Conservation (phyloP, 1,140 invertebrate genomes). For the Drosophila virilis region DNA sequence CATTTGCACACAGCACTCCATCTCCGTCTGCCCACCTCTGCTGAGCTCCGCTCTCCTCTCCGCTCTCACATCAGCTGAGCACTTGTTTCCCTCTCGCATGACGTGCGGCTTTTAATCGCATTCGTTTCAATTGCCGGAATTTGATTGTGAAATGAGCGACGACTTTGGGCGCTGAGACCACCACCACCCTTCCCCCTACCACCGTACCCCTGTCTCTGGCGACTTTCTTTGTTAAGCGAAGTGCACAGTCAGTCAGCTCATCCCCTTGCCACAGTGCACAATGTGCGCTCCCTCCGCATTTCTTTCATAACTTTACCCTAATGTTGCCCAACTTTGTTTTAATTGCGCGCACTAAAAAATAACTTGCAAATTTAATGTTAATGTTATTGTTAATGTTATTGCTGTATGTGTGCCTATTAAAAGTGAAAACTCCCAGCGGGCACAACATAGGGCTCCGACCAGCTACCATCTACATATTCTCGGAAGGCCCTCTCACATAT, state of each 20-base stretch:
- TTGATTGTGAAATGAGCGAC: conserved; percentile 75
- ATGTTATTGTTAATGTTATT: conserved; percentile 27
- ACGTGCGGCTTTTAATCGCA: conserved; percentile 79
- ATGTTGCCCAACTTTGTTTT: conserved; percentile 34
- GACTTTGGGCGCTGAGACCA: conserved; percentile 54
- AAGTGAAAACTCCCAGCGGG: conserved; percentile 65
- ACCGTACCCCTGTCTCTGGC: background rate
- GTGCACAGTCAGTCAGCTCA: conserved; percentile 9
- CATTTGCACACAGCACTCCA: conserved; percentile 43
- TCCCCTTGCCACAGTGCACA: background rate
- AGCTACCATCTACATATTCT: conserved; percentile 3
- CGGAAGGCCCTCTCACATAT: background rate
- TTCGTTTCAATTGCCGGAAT: conserved; percentile 80
- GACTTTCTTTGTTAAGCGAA: conserved; percentile 35
- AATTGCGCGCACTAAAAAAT: conserved; percentile 30
- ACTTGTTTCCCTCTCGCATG: conserved; percentile 33
- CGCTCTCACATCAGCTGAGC: background rate
- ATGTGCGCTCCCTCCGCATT: conserved; percentile 4
- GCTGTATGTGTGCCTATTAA: conserved; percentile 33
- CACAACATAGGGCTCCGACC: background rate
- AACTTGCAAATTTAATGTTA: conserved; percentile 47
- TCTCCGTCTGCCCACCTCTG: background rate
- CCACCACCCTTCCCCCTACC: conserved; percentile 6
- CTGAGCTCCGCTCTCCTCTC: too few species aligned
- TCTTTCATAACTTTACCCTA: conserved; percentile 66